A percentile compares a stretch with the other conserved stretches of the same genome.
Conservation (phyloP, 2,888 invertebrate species). For the Alsophila aescularia region DNA sequence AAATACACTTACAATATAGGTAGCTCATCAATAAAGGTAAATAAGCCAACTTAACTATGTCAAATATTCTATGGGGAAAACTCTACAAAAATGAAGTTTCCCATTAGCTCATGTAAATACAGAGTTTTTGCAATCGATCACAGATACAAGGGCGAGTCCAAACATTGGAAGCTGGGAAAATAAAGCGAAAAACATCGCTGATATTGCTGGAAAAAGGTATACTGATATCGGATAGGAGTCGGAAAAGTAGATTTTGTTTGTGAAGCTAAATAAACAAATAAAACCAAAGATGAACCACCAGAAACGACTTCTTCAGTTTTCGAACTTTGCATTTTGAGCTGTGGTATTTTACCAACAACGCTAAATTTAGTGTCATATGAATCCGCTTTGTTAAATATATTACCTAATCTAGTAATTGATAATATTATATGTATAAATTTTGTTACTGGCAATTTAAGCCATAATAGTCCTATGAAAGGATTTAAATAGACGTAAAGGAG, state of each 20-base stretch:
- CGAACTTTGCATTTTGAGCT: no score
- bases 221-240: background rate
- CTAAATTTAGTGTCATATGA: no score
- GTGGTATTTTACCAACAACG: no score
- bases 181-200: conserved; percentile 9
- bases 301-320: no score
- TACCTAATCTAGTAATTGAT: no score
- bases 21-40: background rate
- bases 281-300: no score
- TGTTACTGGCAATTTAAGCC: no score
- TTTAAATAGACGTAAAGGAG: no score
- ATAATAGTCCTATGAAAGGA: no score
- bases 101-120: conserved; percentile 5
- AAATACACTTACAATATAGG: background rate
- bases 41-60: background rate
- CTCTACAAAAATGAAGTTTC: conserved; percentile 2
- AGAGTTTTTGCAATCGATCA: conserved; percentile 1
- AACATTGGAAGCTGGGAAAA: conserved; percentile 13
- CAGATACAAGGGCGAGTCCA: conserved; percentile 3
- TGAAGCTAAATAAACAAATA: background rate
- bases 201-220: conserved; percentile 8
- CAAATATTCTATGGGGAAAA: background rate
- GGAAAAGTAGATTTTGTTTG: background rate
- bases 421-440: no score
- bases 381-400: no score